A percentile compares a stretch with the other conserved stretches of the same genome.
These are phyloP conservation scores for Callipepla californica DNA, from an alignment of 2,113 vertebrate genomes.

Conservation along the genomic window DNA sequence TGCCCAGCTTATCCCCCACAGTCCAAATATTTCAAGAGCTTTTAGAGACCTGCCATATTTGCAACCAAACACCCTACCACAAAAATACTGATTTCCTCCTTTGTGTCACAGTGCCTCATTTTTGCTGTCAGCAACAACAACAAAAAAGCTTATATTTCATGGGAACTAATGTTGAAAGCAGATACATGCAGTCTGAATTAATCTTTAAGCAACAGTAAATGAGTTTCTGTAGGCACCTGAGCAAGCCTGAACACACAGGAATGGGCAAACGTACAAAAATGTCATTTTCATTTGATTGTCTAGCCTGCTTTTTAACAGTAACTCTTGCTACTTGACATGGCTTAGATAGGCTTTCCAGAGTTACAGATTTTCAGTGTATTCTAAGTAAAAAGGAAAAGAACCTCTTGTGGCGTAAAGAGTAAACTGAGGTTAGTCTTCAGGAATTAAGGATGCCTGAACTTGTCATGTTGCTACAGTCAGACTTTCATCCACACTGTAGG, in stretches of 20 bases:
- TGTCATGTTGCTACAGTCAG: neutral
- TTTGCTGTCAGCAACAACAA: neutral
- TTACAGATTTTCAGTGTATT: neutral
- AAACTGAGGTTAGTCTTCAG: neutral
- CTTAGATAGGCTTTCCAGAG: neutral
- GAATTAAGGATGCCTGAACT: neutral
- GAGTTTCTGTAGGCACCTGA: neutral
- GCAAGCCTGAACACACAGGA: neutral
- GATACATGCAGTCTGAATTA: neutral
- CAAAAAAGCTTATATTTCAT: neutral
- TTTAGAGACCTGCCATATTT: neutral
- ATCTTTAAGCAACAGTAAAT: neutral
- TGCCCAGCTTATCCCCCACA: neutral
- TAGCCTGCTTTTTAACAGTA: neutral
- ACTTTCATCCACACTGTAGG: neutral
- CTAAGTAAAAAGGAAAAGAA: neutral
- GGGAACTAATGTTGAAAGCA: accelerated
- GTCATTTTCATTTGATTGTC: neutral
- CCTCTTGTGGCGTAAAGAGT: neutral
- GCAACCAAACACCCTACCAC: neutral
- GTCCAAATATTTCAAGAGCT: neutral
- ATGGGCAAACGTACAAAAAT: neutral
- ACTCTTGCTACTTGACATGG: neutral
- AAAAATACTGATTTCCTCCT: neutral
- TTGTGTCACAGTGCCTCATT: neutral